These are phyloP conservation scores for Xanthostigma xanthostigma DNA, from an alignment of 2,888 invertebrate genomes.

Conservation along the genomic window DNA sequence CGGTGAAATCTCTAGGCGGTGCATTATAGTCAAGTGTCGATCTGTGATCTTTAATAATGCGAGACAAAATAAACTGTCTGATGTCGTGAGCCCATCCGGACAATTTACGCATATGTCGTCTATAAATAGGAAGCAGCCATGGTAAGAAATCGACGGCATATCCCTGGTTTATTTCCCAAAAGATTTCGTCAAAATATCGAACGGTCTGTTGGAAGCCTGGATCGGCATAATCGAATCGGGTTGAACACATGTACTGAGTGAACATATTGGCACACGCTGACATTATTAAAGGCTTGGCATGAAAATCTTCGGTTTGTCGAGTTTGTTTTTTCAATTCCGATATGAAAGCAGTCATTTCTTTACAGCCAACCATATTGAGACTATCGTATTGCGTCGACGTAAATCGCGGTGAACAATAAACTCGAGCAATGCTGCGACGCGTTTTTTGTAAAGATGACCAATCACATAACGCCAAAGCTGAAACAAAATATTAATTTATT, in stretches of 20 bases:
- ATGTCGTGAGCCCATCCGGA: slow-evolving; percentile 54
- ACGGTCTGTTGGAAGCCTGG: slow-evolving; percentile 50
- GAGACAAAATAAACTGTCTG: slow-evolving; percentile 54
- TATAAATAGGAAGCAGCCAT: slow-evolving; percentile 61
- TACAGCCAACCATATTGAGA: slow-evolving; percentile 53
- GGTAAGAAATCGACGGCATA: slow-evolving; percentile 78
- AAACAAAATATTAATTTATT: slow-evolving; percentile 20
- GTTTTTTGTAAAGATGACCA: slow-evolving; percentile 74
- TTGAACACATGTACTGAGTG: slow-evolving; percentile 73
- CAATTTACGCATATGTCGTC: slow-evolving; percentile 48
- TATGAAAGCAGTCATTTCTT: slow-evolving; percentile 48
- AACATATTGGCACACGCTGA: slow-evolving; percentile 74
- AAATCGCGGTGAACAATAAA: slow-evolving; percentile 66
- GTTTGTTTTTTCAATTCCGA: slow-evolving; percentile 35
- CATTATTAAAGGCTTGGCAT: slow-evolving; percentile 57
- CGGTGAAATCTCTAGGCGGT: slow-evolving; percentile 62
- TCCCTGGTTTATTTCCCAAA: slow-evolving; percentile 84
- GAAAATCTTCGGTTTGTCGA: slow-evolving; percentile 27
- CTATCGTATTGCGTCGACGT: slow-evolving; percentile 54
- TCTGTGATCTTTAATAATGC: slow-evolving; percentile 48
- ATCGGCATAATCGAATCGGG: slow-evolving; percentile 55
- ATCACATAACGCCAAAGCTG: slow-evolving; percentile 76
- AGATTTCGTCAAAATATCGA: slow-evolving; percentile 67
- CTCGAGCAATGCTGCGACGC: slow-evolving; percentile 59
- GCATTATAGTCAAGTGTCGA: slow-evolving; percentile 38